Base-by-base conservation (phyloP, 2,113 vertebrate genomes). In the Spermophilus dauricus region DNA sequence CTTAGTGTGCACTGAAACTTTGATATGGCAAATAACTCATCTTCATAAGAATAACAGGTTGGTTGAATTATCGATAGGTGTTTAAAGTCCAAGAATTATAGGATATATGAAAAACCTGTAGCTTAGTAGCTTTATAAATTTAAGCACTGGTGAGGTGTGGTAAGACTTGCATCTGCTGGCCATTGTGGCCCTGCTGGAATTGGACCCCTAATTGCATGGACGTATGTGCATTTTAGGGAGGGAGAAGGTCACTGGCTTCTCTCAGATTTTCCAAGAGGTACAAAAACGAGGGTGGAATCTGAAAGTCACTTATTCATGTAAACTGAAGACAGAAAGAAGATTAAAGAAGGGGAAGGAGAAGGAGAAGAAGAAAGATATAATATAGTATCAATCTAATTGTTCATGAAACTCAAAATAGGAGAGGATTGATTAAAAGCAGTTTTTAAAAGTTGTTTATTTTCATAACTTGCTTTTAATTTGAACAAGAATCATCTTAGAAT, bases 401-500 rank as follows among this genome's bases (percentile, higher is more conserved):
- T 76, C 22, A 39, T 85, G 56, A 88, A 96, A 77, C 37, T 89
- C 14, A 61, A 77, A 67, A 65, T 77, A 85, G 72, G 63, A 96
- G 89, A 91, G 2, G 7, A 83, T 42, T 80, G n/a, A 89, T 37
- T 67, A 86, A 97, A 87, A 94, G 11, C 70, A 70, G 24, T 87
- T 89, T 81, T 94, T 37, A 51, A 96, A 42, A 32, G 18, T 82
- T 39, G 16, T 92, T 89, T 93, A 39, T 87, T 87, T 93, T 84
- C 20, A 39, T 69, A 73, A 84, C 34, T 76, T 97, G 58, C 77
- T 76, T 90, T 37, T 56, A 91, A 56, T 58, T 20, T 58, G 10
- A 97, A 42, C 4, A 81, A 88, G 58, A 81, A 76, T 90, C 45
- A 72, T 58, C 81, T 85, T 84, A 88, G 51, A 96, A 93, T 85